Conservation (phyloP, 2,888 invertebrate genomes). For the Lypha dubia region DNA sequence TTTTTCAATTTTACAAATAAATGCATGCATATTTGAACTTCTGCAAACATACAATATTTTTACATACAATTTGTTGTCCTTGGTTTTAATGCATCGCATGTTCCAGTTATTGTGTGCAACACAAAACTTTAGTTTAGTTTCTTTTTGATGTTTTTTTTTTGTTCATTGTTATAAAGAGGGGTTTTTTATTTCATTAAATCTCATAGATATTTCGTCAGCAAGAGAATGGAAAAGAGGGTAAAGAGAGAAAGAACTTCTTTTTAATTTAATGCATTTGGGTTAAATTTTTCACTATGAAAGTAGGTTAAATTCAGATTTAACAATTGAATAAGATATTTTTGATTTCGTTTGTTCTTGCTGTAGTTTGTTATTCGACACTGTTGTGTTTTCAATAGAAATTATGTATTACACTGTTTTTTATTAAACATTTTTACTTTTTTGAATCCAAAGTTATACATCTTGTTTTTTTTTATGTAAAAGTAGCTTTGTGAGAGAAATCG, state of each 20-base stretch:
- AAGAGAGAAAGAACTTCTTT: slow-evolving; percentile 48
- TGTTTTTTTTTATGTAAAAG: too few species aligned
- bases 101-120: slow-evolving; percentile 72
- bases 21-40: slow-evolving; percentile 21
- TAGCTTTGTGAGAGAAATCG: too few species aligned
- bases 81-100: slow-evolving; percentile 67
- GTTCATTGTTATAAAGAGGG: slow-evolving; percentile 76
- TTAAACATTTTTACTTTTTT: slow-evolving; percentile 49
- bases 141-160: slow-evolving; percentile 55
- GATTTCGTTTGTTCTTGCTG: not conserved
- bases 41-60: slow-evolving; percentile 1
- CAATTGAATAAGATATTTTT: slow-evolving; percentile 61
- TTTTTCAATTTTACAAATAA: slow-evolving; percentile 70
- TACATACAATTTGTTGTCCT: slow-evolving; percentile 56
- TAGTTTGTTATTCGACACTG: slow-evolving; percentile 41
- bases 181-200: slow-evolving; percentile 66
- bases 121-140: slow-evolving; percentile 70
- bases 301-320: slow-evolving; percentile 68
- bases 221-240: not conserved
- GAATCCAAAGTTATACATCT: too few species aligned
- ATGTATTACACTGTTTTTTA: slow-evolving; percentile 6
- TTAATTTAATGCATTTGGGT: slow-evolving; percentile 73
- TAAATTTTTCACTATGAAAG: slow-evolving; percentile 62
- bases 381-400: slow-evolving; percentile 35
- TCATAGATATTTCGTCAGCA: slow-evolving; percentile 13